Conservation (phyloP, 2,113 vertebrate genomes). For the Microcebus ravelobensis region DNA sequence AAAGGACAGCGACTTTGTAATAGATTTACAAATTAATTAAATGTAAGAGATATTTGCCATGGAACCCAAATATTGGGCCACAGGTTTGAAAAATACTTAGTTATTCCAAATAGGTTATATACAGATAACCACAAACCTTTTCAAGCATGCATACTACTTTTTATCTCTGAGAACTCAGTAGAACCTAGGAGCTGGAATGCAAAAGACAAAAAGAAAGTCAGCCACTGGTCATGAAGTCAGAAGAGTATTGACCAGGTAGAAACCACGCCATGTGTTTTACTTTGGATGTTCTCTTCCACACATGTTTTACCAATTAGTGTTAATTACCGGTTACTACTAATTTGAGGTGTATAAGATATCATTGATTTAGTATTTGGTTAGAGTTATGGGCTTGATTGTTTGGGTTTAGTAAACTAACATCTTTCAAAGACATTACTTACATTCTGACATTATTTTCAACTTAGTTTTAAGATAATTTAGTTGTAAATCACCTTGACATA, state of each 20-base stretch:
- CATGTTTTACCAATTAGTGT: not conserved
- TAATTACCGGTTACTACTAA: not conserved
- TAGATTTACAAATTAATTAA: not conserved
- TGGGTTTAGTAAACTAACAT: not conserved
- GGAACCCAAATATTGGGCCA: not conserved
- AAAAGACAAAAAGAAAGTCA: not conserved
- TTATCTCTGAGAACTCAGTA: not conserved
- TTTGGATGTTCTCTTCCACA: not conserved
- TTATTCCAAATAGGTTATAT: not conserved
- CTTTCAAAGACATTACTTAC: not conserved
- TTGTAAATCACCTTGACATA: not conserved
- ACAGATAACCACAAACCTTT: not conserved
- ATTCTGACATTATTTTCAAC: not conserved
- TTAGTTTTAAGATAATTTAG: not conserved
- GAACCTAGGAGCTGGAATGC: not conserved
- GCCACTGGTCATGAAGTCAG: not conserved
- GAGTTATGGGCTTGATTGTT: not conserved
- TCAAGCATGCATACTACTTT: not conserved
- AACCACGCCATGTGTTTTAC: not conserved
- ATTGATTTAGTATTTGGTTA: not conserved
- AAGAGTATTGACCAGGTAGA: not conserved
- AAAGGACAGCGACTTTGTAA: not conserved
- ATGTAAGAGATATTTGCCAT: not conserved
- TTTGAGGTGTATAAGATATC: not conserved
- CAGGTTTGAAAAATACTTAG: not conserved